These are phyloP conservation scores for Aphyosemion australe DNA, from an alignment of 2,113 vertebrate genomes.

Conservation along the genomic window DNA sequence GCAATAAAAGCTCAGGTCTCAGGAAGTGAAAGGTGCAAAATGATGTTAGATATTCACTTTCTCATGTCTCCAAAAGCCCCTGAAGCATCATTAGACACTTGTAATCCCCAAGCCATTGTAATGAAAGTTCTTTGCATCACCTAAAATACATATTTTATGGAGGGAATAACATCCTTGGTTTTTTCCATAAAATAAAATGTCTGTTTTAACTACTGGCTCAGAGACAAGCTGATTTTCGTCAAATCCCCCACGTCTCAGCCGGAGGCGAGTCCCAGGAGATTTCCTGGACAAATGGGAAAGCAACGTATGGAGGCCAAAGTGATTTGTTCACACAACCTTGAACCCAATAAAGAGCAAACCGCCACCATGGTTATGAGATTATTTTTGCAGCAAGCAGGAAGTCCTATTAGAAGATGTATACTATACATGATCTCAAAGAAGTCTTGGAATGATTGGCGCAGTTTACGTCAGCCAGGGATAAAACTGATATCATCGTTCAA, in stretches of 20 bases:
- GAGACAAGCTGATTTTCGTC: neutral
- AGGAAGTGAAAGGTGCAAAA: too few species aligned
- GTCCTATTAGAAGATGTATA: constrained; percentile 8
- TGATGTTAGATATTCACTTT: neutral
- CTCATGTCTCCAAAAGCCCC: neutral
- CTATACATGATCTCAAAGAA: neutral
- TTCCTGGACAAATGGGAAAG: constrained; percentile 26
- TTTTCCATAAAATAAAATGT: neutral
- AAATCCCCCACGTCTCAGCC: constrained; percentile 5
- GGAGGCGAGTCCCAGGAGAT: constrained; percentile 10
- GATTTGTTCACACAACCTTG: constrained; percentile 35
- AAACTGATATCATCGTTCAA: constrained; percentile 21
- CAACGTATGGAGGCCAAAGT: constrained; percentile 22
- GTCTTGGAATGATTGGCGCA: constrained; percentile 2
- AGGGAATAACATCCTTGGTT: neutral
- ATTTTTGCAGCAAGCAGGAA: constrained; percentile 8
- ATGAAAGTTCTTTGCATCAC: too few species aligned
- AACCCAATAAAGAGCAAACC: constrained; percentile 7
- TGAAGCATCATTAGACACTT: too few species aligned
- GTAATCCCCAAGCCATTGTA: too few species aligned
- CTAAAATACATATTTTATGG: too few species aligned
- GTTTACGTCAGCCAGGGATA: constrained; percentile 24
- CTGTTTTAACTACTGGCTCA: neutral
- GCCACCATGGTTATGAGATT: neutral
- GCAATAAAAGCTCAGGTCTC: too few species aligned